Evolutionary conservation across 1,140 invertebrate genomes (phyloP).

Genomic region (Leptonema lineaticorne): DNA sequence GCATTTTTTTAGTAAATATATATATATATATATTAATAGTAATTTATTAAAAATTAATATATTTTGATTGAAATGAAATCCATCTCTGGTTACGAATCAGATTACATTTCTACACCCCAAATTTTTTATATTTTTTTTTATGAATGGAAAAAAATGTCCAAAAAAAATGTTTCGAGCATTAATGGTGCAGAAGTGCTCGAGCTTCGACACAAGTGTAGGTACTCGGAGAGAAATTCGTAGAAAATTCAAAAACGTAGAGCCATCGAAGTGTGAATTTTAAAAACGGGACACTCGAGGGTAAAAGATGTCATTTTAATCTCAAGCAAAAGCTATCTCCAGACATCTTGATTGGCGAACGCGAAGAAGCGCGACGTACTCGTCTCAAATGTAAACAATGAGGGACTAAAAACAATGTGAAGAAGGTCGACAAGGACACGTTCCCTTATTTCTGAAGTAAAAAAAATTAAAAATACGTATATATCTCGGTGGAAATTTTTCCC

Average conservation of each 20-base stretch:
- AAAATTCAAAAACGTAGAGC: not conserved
- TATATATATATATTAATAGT: too few relatives aligned
- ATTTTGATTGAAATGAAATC: too few relatives aligned
- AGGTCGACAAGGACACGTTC: slow-evolving; percentile 1
- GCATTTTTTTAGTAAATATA: too few relatives aligned
- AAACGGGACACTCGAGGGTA: slow-evolving; percentile 14
- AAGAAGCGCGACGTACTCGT: not conserved
- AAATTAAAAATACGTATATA: too few relatives aligned
- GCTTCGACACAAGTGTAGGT: too few relatives aligned
- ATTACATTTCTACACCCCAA: too few relatives aligned
- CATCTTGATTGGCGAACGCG: slow-evolving; percentile 26
- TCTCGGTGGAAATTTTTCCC: too few relatives aligned
- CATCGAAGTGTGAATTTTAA: slow-evolving; percentile 22
- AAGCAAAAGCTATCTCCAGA: slow-evolving; percentile 34
- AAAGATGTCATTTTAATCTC: slow-evolving; percentile 31
- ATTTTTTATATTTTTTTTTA: too few relatives aligned
- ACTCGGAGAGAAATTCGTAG: not conserved
- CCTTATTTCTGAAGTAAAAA: not conserved
- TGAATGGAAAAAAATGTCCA: not conserved
- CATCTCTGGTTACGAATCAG: too few relatives aligned
- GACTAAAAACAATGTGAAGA: not conserved
- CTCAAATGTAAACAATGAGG: slow-evolving; percentile 10
- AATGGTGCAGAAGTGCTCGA: slow-evolving; percentile 8
- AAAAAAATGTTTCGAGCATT: slow-evolving; percentile 7
- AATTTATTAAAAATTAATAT: too few relatives aligned